phyloP scores from a whole-genome alignment of 2,888 invertebrate genomes.

The Eudasyphora cyanicolor region DNA sequence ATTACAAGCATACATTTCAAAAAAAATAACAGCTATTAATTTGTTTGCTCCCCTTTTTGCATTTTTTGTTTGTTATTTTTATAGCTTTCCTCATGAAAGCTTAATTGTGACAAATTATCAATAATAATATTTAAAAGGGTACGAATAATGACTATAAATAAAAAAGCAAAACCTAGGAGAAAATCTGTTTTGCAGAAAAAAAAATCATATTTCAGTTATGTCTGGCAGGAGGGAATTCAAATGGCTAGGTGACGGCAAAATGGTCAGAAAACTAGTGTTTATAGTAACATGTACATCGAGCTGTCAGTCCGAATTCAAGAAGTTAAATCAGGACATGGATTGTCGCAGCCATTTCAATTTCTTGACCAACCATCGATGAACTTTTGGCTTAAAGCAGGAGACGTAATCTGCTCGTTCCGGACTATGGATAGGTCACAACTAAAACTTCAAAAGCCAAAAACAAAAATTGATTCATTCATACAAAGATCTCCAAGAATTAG shows the following conservation, averaged over 20 bases:
- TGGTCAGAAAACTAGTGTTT: no score
- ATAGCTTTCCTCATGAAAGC: neutral
- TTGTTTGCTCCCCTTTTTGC: neutral
- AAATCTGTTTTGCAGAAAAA: neutral
- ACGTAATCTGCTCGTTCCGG: no score
- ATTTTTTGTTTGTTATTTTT: neutral
- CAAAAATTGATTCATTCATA: no score
- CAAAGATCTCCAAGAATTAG: no score
- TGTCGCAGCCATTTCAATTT: neutral
- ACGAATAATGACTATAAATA: neutral
- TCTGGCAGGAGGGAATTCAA: no score
- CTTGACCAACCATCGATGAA: neutral
- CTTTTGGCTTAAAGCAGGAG: neutral
- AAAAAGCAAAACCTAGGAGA: neutral
- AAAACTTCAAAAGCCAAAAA: no score
- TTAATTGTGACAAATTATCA: conserved; percentile 20
- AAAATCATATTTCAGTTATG: neutral
- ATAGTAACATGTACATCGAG: no score
- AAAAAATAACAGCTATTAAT: neutral
- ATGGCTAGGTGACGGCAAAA: no score
- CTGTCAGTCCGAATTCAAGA: neutral
- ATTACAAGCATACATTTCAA: conserved; percentile 9
- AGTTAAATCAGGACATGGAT: no score
- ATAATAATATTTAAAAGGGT: neutral
- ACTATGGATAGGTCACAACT: no score